phyloP scores from a whole-genome alignment of 2,888 invertebrate species.

The Oscheius sp. region DNA sequence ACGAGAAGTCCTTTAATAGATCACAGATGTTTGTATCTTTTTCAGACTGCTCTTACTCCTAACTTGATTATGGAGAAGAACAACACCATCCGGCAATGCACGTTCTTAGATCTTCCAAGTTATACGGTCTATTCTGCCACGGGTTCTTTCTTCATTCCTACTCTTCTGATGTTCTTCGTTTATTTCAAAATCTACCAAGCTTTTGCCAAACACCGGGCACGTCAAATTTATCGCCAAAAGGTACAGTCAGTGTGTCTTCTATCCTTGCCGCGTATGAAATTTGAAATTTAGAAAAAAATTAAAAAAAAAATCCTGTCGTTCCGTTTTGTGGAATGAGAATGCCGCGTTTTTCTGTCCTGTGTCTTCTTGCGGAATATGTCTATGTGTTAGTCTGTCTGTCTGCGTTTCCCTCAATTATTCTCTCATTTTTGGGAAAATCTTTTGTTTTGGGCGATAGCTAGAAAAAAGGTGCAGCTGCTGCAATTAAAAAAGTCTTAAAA shows the following conservation, averaged over 20 bases:
- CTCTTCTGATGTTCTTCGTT: slow-evolving; percentile 99
- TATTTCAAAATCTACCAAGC: slow-evolving; percentile 91
- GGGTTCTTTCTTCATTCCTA: slow-evolving; percentile 97
- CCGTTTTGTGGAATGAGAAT: slow-evolving; percentile 37
- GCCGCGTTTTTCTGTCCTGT: slow-evolving; percentile 34
- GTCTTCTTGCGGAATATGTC: slow-evolving; percentile 29
- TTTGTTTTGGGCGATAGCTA: not conserved
- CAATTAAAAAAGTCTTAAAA: not conserved
- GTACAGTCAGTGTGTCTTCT: slow-evolving; percentile 47
- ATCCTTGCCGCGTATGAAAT: not conserved
- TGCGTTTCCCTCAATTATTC: slow-evolving; percentile 2
- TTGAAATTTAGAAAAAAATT: not conserved
- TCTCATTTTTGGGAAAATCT: not conserved
- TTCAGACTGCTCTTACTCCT: slow-evolving; percentile 50
- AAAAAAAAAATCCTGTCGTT: slow-evolving; percentile 28
- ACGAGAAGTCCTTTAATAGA: too few species aligned
- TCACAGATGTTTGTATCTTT: not conserved
- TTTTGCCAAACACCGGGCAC: slow-evolving; percentile 73
- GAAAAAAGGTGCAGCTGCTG: not conserved
- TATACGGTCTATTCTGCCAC: slow-evolving; percentile 75
- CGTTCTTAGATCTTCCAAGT: slow-evolving; percentile 73
- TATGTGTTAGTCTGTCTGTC: slow-evolving; percentile 13
- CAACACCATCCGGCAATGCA: slow-evolving; percentile 60
- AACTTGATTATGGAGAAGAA: slow-evolving; percentile 56
- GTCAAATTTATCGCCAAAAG: slow-evolving; percentile 74